Evolutionary conservation across 2,888 invertebrate genomes (phyloP), one percentile per base, ranked within the genome.

Genomic region (Tenthredo scrophulariae): DNA sequence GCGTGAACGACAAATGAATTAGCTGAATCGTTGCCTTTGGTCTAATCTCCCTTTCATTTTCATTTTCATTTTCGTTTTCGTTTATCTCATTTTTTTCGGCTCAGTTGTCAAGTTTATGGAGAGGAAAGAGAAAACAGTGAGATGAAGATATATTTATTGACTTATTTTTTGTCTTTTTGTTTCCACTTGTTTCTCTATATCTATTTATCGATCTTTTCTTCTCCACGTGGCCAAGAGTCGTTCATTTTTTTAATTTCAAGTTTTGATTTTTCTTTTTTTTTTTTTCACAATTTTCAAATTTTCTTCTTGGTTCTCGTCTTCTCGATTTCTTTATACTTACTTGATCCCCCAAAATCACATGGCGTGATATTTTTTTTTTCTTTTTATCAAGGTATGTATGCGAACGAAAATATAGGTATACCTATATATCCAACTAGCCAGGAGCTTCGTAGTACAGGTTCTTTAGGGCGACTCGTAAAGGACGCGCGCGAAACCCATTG

Each of bases 401-500:
- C 15, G 58, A 26, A 13, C 5, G 10, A 40, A 58, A 80, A 37
- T 37, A 37, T 7, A n/a, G n/a, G n/a, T n/a, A 80, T 80, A 62
- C 40, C 62, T 80, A 15, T 40, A 46, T 29, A 37, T 33, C 37
- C 79, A 80, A 80, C 79, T 62, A 62, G 58, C 40, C 29, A 62
- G 37, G 62, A n/a, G 18, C 29, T 15, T 67, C 13, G 26, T 13
- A 29, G 22, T 22, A 62, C 7, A 80, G 40, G 62, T 80, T 80
- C 79, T 80, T 80, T 22, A 80, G 40, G 46, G 43, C 46, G 22
- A 18, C 46, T 65, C 54, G 46, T 46, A 65, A 67, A 67, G 67
- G 82, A 67, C 43, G 67, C 67, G 82, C 82, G 82, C 33, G 58
- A 62, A 80, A 67, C 67, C 67, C 82, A 67, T 83, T 83, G 67